Evolutionary conservation across 2,797 vertebrate species (phyloP), one percentile per base, ranked within the genome.

Genomic region (Phrynocephalus guinanensis): DNA sequence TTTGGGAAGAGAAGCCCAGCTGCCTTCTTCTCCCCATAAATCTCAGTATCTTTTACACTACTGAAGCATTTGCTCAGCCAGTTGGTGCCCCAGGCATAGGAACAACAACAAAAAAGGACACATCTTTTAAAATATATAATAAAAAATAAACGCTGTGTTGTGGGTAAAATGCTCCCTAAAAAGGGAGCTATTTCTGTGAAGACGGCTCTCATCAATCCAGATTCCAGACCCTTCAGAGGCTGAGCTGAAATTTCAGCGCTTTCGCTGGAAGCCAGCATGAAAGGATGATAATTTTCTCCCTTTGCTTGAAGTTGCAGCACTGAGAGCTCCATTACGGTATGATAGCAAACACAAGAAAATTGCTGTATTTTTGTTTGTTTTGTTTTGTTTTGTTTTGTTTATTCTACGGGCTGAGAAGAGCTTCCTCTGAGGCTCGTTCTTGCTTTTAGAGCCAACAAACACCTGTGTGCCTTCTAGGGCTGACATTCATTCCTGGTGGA

Each of bases 381-480:
- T 44, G 38, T 44, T 44, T 44, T 44, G 38, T 44, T 76, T 93
- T 38, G 38, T 38, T 38, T 38, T 38, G 38, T 44, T 38, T 8
- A 67, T 83, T 73, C 38, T 16, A 0, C 20, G 20, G 50, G 44
- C 18, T 73, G 1, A 0, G 7, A 3, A 24, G 22, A 48, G 60
- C 0, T n/a, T 7, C 60, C 0, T 6, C 30, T 6, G 0, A 1
- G 50, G 1, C 0, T 1, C 52, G 16, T 30, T 85, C 66, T 22
- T 77, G 24, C 68, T 30, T 87, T 83, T 13, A 44, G 26, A 66
- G 52, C 11, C 71, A 83, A 88, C 26, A 11, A 26, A 24, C 15
- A 1, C 28, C 28, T 33, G 2, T 3, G n/a, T 63, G 56, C 79
- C 68, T 13, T 0, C 71, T 66, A 66, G 28, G 66, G 28, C 22